These are phyloP conservation scores for Microplitis demolitor DNA, from an alignment of 1,140 invertebrate species.

Conservation along the genomic window DNA sequence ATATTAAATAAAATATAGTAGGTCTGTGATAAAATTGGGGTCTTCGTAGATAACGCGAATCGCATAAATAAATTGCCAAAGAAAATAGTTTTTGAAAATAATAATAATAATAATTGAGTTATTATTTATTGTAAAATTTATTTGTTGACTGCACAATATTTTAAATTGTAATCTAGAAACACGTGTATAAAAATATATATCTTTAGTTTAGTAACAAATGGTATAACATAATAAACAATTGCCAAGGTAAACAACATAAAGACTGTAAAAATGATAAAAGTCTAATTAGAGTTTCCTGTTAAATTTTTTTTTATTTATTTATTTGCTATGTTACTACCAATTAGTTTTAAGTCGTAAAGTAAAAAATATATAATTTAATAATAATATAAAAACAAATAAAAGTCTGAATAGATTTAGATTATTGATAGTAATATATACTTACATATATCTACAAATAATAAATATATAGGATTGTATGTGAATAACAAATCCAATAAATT, in stretches of 20 bases:
- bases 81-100: not conserved
- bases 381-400: not conserved
- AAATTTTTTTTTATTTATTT: not conserved
- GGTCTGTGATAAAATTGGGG: conserved; percentile 25
- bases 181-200: conserved; percentile 31
- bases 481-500: no score
- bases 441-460: no score
- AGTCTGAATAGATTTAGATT: not conserved
- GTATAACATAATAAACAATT: not conserved
- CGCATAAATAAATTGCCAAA: not conserved
- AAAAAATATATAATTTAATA: not conserved
- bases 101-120: no score
- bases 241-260: conserved; percentile 30
- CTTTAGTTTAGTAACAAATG: conserved; percentile 37
- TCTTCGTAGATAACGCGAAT: not conserved
- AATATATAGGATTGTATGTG: no score
- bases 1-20: conserved; percentile 11
- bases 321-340: not conserved
- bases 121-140: not conserved
- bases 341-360: not conserved
- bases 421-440: not conserved
- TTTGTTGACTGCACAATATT: conserved; percentile 30
- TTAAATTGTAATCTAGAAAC: conserved; percentile 37
- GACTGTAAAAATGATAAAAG: conserved; percentile 54
- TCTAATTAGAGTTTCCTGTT: conserved; percentile 47